phyloP scores from a whole-genome alignment of 2,113 vertebrate genomes.

The Pedetes capensis region DNA sequence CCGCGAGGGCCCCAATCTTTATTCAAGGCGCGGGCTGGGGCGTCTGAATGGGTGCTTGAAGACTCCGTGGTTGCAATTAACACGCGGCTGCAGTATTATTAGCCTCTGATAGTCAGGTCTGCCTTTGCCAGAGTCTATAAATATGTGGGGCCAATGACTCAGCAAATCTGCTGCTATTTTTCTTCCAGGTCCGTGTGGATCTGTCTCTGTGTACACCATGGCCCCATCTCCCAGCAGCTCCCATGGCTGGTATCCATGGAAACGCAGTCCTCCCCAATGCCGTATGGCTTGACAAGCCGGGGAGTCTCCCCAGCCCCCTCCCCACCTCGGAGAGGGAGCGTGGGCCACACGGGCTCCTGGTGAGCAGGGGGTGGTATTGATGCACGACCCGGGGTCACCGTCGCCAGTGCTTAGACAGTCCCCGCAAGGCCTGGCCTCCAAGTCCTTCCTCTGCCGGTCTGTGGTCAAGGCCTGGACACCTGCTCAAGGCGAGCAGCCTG shows the following conservation, averaged over 20 bases:
- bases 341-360: background rate
- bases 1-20: constrained; percentile 24
- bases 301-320: constrained; percentile 13
- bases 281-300: constrained; percentile 48
- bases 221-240: constrained; percentile 74
- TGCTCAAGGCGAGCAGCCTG: background rate
- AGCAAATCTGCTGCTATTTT: constrained; percentile 78
- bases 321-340: background rate
- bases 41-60: constrained; percentile 72
- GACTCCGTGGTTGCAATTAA: constrained; percentile 73
- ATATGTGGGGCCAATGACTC: constrained; percentile 78
- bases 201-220: constrained; percentile 62
- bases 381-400: background rate
- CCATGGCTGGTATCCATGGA: constrained; percentile 76
- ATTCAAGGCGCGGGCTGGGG: constrained; percentile 47
- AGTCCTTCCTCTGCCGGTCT: background rate
- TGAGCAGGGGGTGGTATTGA: background rate
- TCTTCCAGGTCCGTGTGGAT: constrained; percentile 74
- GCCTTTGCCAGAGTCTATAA: constrained; percentile 78
- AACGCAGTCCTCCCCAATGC: constrained; percentile 72
- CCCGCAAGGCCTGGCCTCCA: background rate
- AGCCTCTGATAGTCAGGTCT: constrained; percentile 74
- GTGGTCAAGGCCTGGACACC: background rate
- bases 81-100: constrained; percentile 72
- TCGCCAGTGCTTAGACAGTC: background rate